These are phyloP conservation scores for Cerceris ruficornis DNA, from an alignment of 2,888 invertebrate genomes.

Conservation along the genomic window DNA sequence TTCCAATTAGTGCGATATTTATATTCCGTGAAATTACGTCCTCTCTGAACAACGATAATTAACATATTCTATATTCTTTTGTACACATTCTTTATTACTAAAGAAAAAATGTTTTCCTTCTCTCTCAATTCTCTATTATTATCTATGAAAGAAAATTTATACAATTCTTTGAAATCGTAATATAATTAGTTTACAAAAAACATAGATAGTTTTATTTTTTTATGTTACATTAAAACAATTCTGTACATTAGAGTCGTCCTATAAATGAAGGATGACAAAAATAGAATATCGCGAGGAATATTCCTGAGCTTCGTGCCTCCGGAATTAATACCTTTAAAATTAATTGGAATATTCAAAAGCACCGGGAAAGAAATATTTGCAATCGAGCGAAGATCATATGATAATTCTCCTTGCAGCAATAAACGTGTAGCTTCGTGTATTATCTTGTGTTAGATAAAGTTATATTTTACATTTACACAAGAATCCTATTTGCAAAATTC, in stretches of 20 bases:
- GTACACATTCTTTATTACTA: background rate
- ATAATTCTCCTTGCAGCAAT: no score
- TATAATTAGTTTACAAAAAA: constrained; percentile 29
- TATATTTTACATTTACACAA: no score
- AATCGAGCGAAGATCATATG: background rate
- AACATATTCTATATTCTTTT: background rate
- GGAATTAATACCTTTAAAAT: background rate
- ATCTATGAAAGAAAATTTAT: no score
- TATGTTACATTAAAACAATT: constrained; percentile 48
- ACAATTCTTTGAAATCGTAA: background rate
- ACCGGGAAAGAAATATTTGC: background rate
- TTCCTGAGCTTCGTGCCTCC: constrained; percentile 11
- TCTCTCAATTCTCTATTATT: no score
- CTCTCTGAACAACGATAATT: background rate
- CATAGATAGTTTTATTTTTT: constrained; percentile 38
- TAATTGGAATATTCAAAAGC: constrained; percentile 14
- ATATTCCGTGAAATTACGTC: background rate
- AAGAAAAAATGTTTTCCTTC: no score
- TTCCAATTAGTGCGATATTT: constrained; percentile 1
- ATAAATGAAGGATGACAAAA: constrained; percentile 16
- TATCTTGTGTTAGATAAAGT: no score
- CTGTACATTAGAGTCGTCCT: constrained; percentile 39
- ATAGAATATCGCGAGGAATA: constrained; percentile 13
- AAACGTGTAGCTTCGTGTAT: no score
- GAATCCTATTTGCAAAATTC: no score